Base-by-base conservation (phyloP, 2,113 vertebrate genomes). In the Chunga burmeisteri region DNA sequence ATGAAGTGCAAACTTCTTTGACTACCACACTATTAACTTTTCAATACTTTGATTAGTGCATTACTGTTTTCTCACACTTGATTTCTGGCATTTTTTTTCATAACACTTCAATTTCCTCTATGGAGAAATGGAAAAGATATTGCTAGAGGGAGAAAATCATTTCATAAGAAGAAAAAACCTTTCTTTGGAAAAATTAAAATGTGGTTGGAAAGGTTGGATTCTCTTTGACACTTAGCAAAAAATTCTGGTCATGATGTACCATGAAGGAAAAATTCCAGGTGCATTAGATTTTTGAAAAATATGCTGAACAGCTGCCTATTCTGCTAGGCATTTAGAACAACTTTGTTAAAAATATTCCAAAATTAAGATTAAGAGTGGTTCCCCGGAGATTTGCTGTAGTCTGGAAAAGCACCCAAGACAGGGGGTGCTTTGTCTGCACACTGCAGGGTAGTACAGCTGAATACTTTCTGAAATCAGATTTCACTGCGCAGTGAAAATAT, bases 381-480 rank as follows among this genome's bases (percentile, higher is more conserved):
- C 25, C 16, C 20, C 7, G 10, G 32, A 72, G 49, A 44, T 68
- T 52, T 82, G 25, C 16, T 40, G n/a, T 6, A 36, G 32, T 42
- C 52, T 87, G 29, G 32, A 93, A 88, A 89, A 47, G 29, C 21
- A 79, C 22, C 52, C 77, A 30, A 49, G 53, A 18, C 55, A 75
- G 18, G 40, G 52, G 78, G 9, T 55, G 36, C 14, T 75, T 91
- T 85, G 22, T 71, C 44, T 65, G 19, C 53, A 89, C 27, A 21
- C 62, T 78, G 56, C 44, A 79, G 21, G 32, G 84, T 71, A 71
- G n/a, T 58, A 67, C 14, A 91, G 18, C 52, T 36, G 44, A 62
- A 65, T 52, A 53, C 22, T 73, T 81, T 83, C 55, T 67, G 70
- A 95, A 89, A 80, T 81, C 74, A 94, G 44, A 87, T 80, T 96